These are phyloP conservation scores for Eutolmus rufibarbis DNA, from an alignment of 2,888 invertebrate species.

Conservation along the genomic window DNA sequence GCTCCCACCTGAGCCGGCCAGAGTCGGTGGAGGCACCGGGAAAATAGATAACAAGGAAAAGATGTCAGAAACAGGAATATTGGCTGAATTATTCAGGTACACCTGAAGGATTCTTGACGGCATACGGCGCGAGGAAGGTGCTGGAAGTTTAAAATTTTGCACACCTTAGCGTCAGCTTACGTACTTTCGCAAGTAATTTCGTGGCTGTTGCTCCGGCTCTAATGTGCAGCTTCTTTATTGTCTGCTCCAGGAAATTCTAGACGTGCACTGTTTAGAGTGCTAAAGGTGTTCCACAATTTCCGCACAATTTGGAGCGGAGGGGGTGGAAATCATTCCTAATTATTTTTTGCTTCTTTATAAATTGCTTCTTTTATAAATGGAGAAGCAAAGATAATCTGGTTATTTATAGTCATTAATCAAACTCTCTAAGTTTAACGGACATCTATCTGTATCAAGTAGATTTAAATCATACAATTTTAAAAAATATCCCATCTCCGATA, in stretches of 20 bases:
- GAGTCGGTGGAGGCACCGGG: not conserved
- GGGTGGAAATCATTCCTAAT: not conserved
- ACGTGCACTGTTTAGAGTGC: not conserved
- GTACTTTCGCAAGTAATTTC: not conserved
- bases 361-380: not conserved
- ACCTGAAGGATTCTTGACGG: conserved; percentile 12
- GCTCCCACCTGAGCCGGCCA: not conserved
- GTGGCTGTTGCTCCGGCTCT: not conserved
- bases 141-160: not conserved
- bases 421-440: not conserved
- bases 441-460: no score
- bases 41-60: conserved; percentile 8
- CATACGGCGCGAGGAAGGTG: not conserved
- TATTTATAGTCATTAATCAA: not conserved
- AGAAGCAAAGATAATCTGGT: not conserved
- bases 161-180: not conserved
- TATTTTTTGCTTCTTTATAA: not conserved
- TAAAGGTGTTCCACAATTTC: not conserved
- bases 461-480: no score
- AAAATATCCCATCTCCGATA: no score
- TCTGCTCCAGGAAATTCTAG: not conserved
- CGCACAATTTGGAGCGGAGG: not conserved
- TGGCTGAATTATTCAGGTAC: conserved; percentile 8
- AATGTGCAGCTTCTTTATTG: not conserved
- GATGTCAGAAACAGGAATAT: not conserved